These are phyloP conservation scores for Pungitius pungitius DNA, from an alignment of 2,113 vertebrate genomes.

Conservation along the genomic window DNA sequence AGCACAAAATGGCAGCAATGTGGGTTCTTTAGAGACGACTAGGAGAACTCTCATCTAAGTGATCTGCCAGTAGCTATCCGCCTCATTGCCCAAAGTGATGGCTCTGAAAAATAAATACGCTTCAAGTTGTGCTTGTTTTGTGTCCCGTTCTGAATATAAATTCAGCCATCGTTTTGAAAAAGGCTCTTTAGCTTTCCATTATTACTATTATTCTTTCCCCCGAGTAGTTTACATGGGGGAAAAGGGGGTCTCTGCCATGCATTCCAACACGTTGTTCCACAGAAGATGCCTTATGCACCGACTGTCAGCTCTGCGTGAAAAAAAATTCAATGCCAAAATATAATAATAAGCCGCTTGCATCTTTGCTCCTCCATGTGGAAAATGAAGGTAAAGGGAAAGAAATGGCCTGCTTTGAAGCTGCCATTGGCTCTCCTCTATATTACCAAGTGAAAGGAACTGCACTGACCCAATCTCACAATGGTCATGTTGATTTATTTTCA, in stretches of 20 bases:
- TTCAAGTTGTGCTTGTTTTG: conserved; percentile 58
- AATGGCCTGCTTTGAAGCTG: conserved; percentile 34
- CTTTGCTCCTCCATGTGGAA: conserved; percentile 50
- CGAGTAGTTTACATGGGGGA: conserved; percentile 49
- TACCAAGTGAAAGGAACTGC: conserved; percentile 21
- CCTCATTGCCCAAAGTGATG: conserved; percentile 56
- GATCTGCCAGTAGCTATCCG: conserved; percentile 60
- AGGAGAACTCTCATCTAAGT: conserved; percentile 51
- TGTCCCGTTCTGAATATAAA: conserved; percentile 55
- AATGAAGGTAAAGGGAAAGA: conserved; percentile 57
- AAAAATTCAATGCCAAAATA: conserved; percentile 40
- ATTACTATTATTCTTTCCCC: conserved; percentile 18
- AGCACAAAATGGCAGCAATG: conserved; percentile 44
- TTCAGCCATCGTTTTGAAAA: conserved; percentile 47
- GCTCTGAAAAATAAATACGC: conserved; percentile 62
- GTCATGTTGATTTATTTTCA: conserved; percentile 19
- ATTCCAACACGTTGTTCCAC: conserved; percentile 38
- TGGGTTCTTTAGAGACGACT: conserved; percentile 48
- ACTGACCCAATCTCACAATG: conserved; percentile 20
- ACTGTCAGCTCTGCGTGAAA: conserved; percentile 37
- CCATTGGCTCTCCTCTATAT: neutral
- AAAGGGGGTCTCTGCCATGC: conserved; percentile 24
- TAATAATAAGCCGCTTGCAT: conserved; percentile 53
- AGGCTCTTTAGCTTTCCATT: conserved; percentile 18
- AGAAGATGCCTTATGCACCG: conserved; percentile 14